phyloP scores from a whole-genome alignment of 2,797 vertebrate genomes.

The Naso thynnoides region DNA sequence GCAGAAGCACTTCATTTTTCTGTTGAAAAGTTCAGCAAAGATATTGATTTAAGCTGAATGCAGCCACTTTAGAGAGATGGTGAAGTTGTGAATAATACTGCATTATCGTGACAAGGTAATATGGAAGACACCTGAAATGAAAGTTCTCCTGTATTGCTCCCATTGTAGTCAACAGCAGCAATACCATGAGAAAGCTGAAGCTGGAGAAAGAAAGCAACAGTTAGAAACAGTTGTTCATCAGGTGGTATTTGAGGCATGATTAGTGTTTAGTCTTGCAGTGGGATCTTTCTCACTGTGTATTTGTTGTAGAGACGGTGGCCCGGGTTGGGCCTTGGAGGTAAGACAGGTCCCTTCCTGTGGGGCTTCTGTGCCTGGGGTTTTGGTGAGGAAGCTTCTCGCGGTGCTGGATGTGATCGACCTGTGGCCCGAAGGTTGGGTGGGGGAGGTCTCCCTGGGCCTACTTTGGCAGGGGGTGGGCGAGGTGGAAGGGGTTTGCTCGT shows the following conservation, averaged over 20 bases:
- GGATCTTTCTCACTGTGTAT: conserved; percentile 88
- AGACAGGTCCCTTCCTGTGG: conserved; percentile 84
- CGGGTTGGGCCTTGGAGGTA: conserved; percentile 94
- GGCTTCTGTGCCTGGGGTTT: conserved; percentile 62
- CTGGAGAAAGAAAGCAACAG: conserved; percentile 75
- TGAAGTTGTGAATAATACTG: neutral
- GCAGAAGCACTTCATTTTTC: conserved; percentile 87
- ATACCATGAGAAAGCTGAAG: conserved; percentile 88
- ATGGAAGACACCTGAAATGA: conserved; percentile 88
- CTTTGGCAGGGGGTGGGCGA: conserved; percentile 87
- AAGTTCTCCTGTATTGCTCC: conserved; percentile 82
- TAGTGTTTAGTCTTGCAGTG: neutral
- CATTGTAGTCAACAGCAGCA: conserved; percentile 83
- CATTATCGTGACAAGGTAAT: neutral
- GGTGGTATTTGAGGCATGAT: neutral
- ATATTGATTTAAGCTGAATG: neutral
- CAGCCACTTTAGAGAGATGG: neutral
- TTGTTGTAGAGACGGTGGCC: conserved; percentile 96
- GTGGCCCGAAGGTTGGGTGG: conserved; percentile 83
- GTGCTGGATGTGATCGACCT: conserved; percentile 69
- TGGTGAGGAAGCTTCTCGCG: conserved; percentile 31
- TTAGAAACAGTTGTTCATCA: conserved; percentile 30
- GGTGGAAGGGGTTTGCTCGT: conserved; percentile 84
- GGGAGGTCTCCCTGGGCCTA: conserved; percentile 89
- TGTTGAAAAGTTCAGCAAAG: conserved; percentile 54